Percentiles rank a stretch among this genome's conserved stretches.
These are phyloP conservation scores for Condylostylus longicornis DNA, from an alignment of 1,140 invertebrate genomes.

Conservation along the genomic window DNA sequence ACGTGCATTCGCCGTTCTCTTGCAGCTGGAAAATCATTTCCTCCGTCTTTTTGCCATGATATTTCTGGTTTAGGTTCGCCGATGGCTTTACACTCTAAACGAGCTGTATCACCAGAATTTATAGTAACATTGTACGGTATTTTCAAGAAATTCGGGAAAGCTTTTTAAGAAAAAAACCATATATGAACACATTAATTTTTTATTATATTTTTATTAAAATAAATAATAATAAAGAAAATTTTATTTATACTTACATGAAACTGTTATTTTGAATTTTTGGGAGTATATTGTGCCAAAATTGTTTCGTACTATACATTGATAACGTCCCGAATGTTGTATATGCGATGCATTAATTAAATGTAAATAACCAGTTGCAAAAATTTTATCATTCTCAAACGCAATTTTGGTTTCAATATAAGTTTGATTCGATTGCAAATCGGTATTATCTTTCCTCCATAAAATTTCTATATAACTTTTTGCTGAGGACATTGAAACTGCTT, in stretches of 20 bases:
- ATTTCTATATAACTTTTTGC: slow-evolving; percentile 15
- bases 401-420: too few species aligned
- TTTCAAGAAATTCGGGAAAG: slow-evolving; percentile 76
- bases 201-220: too few species aligned
- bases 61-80: slow-evolving; percentile 81
- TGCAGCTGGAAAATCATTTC: slow-evolving; percentile 87
- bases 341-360: slow-evolving; percentile 56
- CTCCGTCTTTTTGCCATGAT: slow-evolving; percentile 87
- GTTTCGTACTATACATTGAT: slow-evolving; percentile 87
- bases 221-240: background rate
- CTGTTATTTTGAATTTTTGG: slow-evolving; percentile 65
- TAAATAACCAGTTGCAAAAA: slow-evolving; percentile 48
- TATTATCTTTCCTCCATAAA: too few species aligned
- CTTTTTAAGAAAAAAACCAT: slow-evolving; percentile 34
- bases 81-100: slow-evolving; percentile 76
- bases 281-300: slow-evolving; percentile 82
- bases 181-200: background rate
- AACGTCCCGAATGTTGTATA: slow-evolving; percentile 65
- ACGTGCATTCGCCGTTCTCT: slow-evolving; percentile 83
- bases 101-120: slow-evolving; percentile 69
- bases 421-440: too few species aligned
- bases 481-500: slow-evolving; percentile 47
- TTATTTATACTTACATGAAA: slow-evolving; percentile 45
- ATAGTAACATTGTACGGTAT: slow-evolving; percentile 71
- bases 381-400: slow-evolving; percentile 41